A percentile compares a stretch with the other conserved stretches of the same genome.
Evolutionary conservation across 2,797 vertebrate species (phyloP).

Genomic region (Chaunax sp.): DNA sequence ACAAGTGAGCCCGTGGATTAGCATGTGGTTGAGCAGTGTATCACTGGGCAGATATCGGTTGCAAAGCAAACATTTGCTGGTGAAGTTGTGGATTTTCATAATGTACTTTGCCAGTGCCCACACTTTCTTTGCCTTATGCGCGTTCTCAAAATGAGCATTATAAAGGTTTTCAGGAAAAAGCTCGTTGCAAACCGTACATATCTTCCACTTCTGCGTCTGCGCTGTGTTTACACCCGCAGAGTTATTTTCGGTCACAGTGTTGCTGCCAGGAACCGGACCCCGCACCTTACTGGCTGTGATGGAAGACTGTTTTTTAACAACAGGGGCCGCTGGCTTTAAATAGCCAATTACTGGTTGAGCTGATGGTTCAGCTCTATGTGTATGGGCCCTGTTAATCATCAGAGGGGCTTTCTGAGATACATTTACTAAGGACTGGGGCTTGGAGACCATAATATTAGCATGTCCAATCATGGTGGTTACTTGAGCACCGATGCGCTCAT

Average conservation of each 20-base stretch:
- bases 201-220: conserved; percentile 99
- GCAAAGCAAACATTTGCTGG: conserved; percentile 99
- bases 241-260: conserved; percentile 78
- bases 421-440: conserved; percentile 84
- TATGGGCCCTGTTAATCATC: conserved; percentile 82
- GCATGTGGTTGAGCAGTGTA: conserved; percentile 96
- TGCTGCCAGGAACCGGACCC: conserved; percentile 81
- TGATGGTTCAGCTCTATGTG: conserved; percentile 85
- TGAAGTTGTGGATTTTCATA: conserved; percentile 99
- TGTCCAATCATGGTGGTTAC: conserved; percentile 98
- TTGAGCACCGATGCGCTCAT: conserved; percentile 97
- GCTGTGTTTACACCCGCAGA: conserved; percentile 82
- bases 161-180: conserved; percentile 98
- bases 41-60: conserved; percentile 97
- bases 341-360: conserved; percentile 91
- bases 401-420: conserved; percentile 86
- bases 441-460: conserved; percentile 90
- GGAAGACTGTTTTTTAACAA: conserved; percentile 83
- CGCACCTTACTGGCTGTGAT: conserved; percentile 80
- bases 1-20: conserved; percentile 97
- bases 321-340: conserved; percentile 87
- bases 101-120: conserved; percentile 98
- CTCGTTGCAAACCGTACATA: conserved; percentile 99
- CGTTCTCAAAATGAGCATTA: conserved; percentile 96
- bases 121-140: conserved; percentile 97